A percentile compares a stretch with the other conserved stretches of the same genome.
These are phyloP conservation scores for Sitophilus oryzae DNA, from an alignment of 1,140 invertebrate genomes.

Conservation along the genomic window DNA sequence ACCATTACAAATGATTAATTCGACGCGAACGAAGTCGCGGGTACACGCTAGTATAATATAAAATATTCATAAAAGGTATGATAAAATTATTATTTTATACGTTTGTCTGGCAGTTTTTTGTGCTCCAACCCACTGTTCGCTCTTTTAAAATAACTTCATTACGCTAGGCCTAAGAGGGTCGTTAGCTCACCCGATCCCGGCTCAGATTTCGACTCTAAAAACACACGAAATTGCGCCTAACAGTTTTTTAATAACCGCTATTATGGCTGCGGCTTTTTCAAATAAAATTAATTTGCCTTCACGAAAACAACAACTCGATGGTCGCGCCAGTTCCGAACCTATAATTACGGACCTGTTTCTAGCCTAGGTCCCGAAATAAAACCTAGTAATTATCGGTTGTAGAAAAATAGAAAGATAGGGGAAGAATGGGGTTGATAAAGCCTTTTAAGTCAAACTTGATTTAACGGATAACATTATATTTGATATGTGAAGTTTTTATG, in stretches of 20 bases:
- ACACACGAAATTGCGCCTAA: constrained; percentile 20
- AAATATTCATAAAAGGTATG: no score
- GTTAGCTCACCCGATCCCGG: constrained; percentile 17
- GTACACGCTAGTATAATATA: no score
- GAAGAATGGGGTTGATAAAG: no score
- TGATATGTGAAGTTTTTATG: no score
- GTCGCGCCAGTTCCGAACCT: constrained; percentile 14
- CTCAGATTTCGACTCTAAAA: constrained; percentile 20
- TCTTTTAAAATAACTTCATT: constrained; percentile 26
- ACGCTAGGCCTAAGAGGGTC: constrained; percentile 18
- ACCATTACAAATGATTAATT: no score
- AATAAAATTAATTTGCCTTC: constrained; percentile 21
- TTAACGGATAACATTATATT: no score
- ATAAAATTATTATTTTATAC: no score
- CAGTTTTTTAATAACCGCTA: constrained; percentile 26
- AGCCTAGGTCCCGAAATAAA: constrained; percentile 8
- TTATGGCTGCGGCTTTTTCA: constrained; percentile 16
- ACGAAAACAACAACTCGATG: constrained; percentile 10
- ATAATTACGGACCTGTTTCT: constrained; percentile 12
- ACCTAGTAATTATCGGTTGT: constrained; percentile 9
- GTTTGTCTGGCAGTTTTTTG: no score
- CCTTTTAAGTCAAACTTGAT: no score
- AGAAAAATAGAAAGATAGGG: background rate
- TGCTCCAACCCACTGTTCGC: constrained; percentile 8
- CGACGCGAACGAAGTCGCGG: no score